phyloP scores from a whole-genome alignment of 2,888 invertebrate species.

The Acronicta alni region DNA sequence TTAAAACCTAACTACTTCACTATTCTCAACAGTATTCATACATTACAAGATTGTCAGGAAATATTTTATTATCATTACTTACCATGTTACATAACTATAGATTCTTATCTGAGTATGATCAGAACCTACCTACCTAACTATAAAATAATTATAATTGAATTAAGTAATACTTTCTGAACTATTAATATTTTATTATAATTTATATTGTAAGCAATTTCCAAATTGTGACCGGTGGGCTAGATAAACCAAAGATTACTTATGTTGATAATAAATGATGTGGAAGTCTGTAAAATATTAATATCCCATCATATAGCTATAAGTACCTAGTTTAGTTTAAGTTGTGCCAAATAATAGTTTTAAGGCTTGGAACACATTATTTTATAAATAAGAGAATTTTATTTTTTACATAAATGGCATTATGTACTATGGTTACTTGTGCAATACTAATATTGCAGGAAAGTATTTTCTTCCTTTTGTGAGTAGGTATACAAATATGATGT shows the following conservation, averaged over 20 bases:
- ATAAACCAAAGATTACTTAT: constrained; percentile 87
- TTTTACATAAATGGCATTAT: constrained; percentile 79
- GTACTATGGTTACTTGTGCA: constrained; percentile 81
- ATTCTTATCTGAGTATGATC: constrained; percentile 40
- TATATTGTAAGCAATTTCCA: constrained; percentile 73
- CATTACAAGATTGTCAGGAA: constrained; percentile 30
- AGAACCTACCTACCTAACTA: constrained; percentile 37
- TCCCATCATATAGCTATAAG: constrained; percentile 77
- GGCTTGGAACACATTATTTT: constrained; percentile 70
- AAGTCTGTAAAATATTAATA: constrained; percentile 81
- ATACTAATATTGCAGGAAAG: constrained; percentile 76
- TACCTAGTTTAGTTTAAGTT: constrained; percentile 70
- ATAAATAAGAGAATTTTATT: constrained; percentile 73
- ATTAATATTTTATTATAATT: constrained; percentile 75
- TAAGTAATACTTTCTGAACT: constrained; percentile 69
- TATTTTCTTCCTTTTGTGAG: constrained; percentile 74
- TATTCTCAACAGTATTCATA: constrained; percentile 57
- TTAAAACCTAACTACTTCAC: constrained; percentile 9
- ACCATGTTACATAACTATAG: constrained; percentile 26
- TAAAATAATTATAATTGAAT: constrained; percentile 58
- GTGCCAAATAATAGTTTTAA: constrained; percentile 82
- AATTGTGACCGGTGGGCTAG: constrained; percentile 85
- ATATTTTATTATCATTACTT: constrained; percentile 13
- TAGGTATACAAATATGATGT: constrained; percentile 44
- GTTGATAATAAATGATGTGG: constrained; percentile 72